phyloP scores from a whole-genome alignment of 2,797 vertebrate species.

The Pampus argenteus region DNA sequence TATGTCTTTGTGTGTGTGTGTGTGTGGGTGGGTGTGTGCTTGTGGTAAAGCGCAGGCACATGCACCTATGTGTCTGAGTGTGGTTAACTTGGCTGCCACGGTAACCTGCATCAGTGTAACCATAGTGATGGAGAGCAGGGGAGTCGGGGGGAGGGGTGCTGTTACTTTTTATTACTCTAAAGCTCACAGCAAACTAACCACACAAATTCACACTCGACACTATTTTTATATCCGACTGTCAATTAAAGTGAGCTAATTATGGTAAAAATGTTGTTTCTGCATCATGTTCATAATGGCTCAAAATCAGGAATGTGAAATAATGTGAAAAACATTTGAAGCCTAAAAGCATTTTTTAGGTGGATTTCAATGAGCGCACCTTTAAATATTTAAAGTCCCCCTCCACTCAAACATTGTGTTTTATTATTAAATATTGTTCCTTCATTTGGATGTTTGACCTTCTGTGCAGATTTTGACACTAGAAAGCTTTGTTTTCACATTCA shows the following conservation, averaged over 20 bases:
- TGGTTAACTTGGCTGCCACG: conserved; percentile 68
- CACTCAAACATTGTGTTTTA: no score
- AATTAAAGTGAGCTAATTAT: no score
- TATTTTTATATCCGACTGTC: background rate
- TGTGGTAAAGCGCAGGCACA: conserved; percentile 41
- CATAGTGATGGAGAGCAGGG: conserved; percentile 66
- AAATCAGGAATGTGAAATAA: no score
- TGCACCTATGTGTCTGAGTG: conserved; percentile 46
- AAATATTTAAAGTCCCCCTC: conserved; percentile 31
- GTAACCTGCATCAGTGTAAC: conserved; percentile 81
- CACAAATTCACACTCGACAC: background rate
- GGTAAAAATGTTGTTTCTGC: no score
- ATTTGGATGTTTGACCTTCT: no score
- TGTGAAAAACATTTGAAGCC: background rate
- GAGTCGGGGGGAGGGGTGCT: background rate
- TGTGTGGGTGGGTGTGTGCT: conserved; percentile 35
- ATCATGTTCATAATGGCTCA: no score
- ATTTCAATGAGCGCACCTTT: conserved; percentile 42
- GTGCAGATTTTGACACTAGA: no score
- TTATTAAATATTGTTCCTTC: no score
- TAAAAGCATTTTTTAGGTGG: conserved; percentile 30
- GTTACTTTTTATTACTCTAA: conserved; percentile 27
- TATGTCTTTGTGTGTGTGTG: conserved; percentile 37
- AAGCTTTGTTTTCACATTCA: no score
- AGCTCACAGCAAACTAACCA: conserved; percentile 12